phyloP scores from a whole-genome alignment of 2,797 vertebrate genomes.

The Channallabes apus region DNA sequence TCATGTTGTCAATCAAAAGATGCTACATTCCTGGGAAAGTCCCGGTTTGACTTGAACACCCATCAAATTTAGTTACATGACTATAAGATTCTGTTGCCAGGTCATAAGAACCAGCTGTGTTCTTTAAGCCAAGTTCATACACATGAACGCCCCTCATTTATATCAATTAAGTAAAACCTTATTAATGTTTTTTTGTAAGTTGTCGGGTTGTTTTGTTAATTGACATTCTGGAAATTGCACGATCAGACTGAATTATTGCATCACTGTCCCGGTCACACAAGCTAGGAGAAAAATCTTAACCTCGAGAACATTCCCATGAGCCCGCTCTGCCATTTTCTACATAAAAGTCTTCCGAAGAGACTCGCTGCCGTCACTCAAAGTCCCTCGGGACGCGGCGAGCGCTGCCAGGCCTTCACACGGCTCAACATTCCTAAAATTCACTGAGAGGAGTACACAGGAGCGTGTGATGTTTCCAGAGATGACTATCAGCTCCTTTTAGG shows the following conservation, averaged over 20 bases:
- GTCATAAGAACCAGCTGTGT: too few relatives aligned
- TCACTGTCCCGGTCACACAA: slow-evolving; percentile 16
- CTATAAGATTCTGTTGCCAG: too few relatives aligned
- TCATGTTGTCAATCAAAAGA: not conserved
- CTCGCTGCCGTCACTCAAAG: slow-evolving; percentile 65
- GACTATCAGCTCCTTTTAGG: slow-evolving; percentile 46
- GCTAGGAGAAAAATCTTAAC: slow-evolving; percentile 66
- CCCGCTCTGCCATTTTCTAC: slow-evolving; percentile 66
- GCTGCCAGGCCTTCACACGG: slow-evolving; percentile 60
- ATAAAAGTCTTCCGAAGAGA: slow-evolving; percentile 72
- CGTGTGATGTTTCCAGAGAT: slow-evolving; percentile 44
- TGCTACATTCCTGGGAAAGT: not conserved
- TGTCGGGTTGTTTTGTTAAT: not conserved
- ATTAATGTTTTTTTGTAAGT: not conserved
- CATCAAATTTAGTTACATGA: too few relatives aligned
- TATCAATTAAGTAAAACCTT: not conserved
- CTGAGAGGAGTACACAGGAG: slow-evolving; percentile 47
- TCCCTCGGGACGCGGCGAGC: slow-evolving; percentile 38
- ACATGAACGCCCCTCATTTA: not conserved
- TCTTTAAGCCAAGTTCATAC: too few relatives aligned
- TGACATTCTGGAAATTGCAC: not conserved
- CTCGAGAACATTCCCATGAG: slow-evolving; percentile 78
- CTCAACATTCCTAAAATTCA: slow-evolving; percentile 59
- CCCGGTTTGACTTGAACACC: too few relatives aligned
- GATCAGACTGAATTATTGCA: slow-evolving; percentile 1